Evolutionary conservation across 2,888 invertebrate genomes (phyloP), one percentile per base, ranked within the genome.

Genomic region (Parnassius smintheus): DNA sequence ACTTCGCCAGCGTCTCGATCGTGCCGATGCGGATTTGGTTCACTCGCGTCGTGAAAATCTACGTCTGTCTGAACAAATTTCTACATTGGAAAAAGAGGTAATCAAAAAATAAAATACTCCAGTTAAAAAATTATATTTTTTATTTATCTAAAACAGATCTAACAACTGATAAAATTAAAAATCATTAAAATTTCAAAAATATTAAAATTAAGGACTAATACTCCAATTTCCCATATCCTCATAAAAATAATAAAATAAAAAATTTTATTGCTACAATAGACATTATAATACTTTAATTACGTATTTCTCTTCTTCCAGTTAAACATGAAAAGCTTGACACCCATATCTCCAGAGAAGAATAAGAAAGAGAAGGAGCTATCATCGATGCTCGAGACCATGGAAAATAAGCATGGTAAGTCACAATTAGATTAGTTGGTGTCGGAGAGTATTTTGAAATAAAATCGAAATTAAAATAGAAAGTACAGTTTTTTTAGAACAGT

Each of bases 81-180:
- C 96, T 3, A 94, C 94, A 62, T 83, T 96, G 70, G 96, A 97
- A 77, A 96, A 96, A 85, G 96, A 97, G 94, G 96, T 96, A 79
- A 50, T 25, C 42, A 8, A 48, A 48, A 25, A 48, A 48, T 13
- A 46, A 46, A 12, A 46, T 11, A n/a, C 25, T 25, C 4, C 0
- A 25, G 25, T 3, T 25, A 25, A 25, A 3, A 25, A 25, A 4
- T 25, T 25, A 25, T 4, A 25, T 25, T 4, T 25, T 25, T 25
- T 25, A 3, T 25, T 25, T 0, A 25, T 25, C 3, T 25, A 25
- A 25, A 25, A 25, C 25, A 25, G 25, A 25, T 25, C 25, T 25
- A 2, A 25, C 25, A 25, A 25, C 3, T 25, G 25, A 25, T 4
- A 25, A 25, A 25, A 25, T 25, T 25, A 7, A 7, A 25, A 25